Evolutionary conservation across 1,140 invertebrate species (phyloP).

Genomic region (Bombyx mori): DNA sequence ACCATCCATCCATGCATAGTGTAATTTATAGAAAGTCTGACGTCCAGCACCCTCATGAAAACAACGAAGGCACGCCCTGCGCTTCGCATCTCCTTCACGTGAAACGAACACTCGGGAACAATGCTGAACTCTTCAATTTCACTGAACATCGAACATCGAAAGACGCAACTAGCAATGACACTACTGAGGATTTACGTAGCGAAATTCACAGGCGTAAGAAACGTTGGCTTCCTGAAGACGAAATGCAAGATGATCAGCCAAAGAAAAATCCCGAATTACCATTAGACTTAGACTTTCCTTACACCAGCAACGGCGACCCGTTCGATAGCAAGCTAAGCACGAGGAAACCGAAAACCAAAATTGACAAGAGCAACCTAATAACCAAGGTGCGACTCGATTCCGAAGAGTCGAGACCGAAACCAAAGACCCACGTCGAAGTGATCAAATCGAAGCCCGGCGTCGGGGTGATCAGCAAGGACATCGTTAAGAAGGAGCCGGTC

Average conservation of each 20-base stretch:
- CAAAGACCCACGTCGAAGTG: constrained; percentile 75
- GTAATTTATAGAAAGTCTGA: constrained; percentile 88
- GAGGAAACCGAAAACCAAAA: constrained; percentile 65
- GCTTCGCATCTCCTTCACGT: constrained; percentile 74
- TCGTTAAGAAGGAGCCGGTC: constrained; percentile 65
- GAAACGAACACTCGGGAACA: constrained; percentile 47
- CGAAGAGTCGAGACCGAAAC: constrained; percentile 73
- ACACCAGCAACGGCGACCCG: constrained; percentile 73
- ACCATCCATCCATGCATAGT: constrained; percentile 77
- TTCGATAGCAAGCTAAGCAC: constrained; percentile 61
- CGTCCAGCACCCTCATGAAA: constrained; percentile 76
- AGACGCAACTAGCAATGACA: constrained; percentile 33
- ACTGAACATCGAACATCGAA: constrained; percentile 32
- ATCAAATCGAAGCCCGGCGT: constrained; percentile 74
- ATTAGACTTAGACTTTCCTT: constrained; percentile 74
- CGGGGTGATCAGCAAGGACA: constrained; percentile 63
- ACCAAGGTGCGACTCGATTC: constrained; percentile 64
- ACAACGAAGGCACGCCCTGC: constrained; percentile 55
- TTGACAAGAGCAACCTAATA: constrained; percentile 66
- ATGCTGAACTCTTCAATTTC: constrained; percentile 57
- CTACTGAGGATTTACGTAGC: constrained; percentile 42
- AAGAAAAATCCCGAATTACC: constrained; percentile 74
- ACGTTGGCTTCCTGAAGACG: constrained; percentile 70
- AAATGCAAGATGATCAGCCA: constrained; percentile 68
- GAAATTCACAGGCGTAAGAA: constrained; percentile 62